phyloP scores from a whole-genome alignment of 2,113 vertebrate species.

The Cranoglanis bouderius region DNA sequence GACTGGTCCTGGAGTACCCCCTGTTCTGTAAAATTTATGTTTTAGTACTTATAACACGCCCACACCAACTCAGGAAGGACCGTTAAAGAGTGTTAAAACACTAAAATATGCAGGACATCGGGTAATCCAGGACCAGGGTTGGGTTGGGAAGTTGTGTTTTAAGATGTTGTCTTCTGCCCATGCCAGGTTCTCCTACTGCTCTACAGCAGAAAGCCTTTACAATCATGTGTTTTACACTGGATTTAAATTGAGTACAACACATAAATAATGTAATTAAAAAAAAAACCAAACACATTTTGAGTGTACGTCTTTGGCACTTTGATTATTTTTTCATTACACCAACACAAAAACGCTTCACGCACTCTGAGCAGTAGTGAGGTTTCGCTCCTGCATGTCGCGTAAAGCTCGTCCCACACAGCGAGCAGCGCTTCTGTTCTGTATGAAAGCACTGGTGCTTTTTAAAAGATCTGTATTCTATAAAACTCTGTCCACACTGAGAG shows the following conservation, averaged over 20 bases:
- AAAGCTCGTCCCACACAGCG: constrained; percentile 1
- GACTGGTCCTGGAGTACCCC: neutral
- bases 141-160: neutral
- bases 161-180: neutral
- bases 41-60: neutral
- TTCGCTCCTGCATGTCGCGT: neutral
- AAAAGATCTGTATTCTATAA: neutral
- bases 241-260: neutral
- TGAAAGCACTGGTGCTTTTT: neutral
- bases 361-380: constrained; percentile 3
- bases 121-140: neutral
- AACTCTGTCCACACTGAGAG: neutral
- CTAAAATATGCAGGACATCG: neutral
- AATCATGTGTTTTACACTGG: neutral
- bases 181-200: neutral
- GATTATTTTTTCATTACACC: constrained; percentile 5
- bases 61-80: neutral
- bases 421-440: no score
- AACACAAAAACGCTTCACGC: constrained; percentile 8
- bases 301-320: neutral
- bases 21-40: no score
- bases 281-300: neutral
- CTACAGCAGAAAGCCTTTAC: neutral
- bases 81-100: neutral
- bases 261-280: neutral